These are phyloP conservation scores for Falco cherrug DNA, from an alignment of 2,797 vertebrate species.

Conservation along the genomic window DNA sequence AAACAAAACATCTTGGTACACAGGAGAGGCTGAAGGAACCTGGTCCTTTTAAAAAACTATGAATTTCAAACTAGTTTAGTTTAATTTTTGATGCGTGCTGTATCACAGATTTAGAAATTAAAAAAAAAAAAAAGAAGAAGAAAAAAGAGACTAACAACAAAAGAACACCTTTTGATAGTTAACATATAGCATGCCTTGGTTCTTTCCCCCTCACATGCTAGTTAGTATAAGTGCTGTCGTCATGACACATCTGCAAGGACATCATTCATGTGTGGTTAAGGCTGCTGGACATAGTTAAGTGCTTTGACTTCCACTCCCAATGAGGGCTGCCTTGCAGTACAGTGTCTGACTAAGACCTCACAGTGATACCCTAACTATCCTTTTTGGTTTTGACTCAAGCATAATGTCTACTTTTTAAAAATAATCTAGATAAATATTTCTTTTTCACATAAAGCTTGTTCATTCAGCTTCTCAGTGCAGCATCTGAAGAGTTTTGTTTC, in stretches of 20 bases:
- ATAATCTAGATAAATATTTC: not conserved
- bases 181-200: not conserved
- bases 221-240: not conserved
- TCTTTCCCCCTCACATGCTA: not conserved
- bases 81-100: not conserved
- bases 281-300: not conserved
- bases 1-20: not conserved
- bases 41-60: not conserved
- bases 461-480: not conserved
- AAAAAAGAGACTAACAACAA: too few relatives aligned
- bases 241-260: not conserved
- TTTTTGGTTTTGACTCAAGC: not conserved
- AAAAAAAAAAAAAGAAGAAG: fast-evolving
- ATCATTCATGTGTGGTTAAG: not conserved
- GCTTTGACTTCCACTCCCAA: not conserved
- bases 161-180: not conserved
- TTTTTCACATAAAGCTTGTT: not conserved
- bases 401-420: not conserved
- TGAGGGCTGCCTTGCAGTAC: not conserved
- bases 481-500: not conserved
- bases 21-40: not conserved
- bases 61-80: not conserved
- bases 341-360: not conserved
- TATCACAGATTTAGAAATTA: not conserved
- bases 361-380: not conserved